These are phyloP conservation scores for Drosophila lacteicornis DNA, from an alignment of 1,140 invertebrate species.

Conservation along the genomic window DNA sequence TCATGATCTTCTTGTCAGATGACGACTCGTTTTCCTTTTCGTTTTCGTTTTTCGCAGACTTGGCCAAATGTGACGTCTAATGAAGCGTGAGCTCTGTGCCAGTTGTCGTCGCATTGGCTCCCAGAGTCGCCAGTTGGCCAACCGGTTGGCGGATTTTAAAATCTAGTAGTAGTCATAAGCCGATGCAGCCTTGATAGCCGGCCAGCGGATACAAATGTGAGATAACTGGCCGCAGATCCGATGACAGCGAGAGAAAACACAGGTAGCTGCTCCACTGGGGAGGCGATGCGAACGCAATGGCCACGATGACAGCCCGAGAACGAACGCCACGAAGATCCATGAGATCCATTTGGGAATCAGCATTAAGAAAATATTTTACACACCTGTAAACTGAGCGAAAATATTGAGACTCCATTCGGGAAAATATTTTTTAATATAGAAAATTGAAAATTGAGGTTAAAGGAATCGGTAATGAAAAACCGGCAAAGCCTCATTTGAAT, in stretches of 20 bases:
- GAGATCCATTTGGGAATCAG: conserved; percentile 16
- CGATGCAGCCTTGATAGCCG: conserved; percentile 67
- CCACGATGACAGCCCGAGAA: conserved; percentile 50
- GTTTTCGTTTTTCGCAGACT: conserved; percentile 23
- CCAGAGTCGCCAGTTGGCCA: conserved; percentile 25
- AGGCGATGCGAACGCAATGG: conserved; percentile 29
- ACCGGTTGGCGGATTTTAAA: conserved; percentile 63
- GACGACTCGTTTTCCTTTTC: conserved; percentile 48
- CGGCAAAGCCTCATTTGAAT: too few species aligned
- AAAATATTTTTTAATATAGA: neutral
- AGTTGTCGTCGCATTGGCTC: conserved; percentile 43
- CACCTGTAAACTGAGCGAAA: conserved; percentile 4
- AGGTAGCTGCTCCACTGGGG: conserved; percentile 53
- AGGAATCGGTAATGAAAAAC: too few species aligned
- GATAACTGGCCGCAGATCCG: conserved; percentile 61
- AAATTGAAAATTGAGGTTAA: neutral
- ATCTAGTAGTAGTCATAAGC: conserved; percentile 60
- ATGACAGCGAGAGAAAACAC: conserved; percentile 66
- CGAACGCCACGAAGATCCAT: conserved; percentile 20
- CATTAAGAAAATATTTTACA: conserved; percentile 10
- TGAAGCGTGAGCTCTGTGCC: conserved; percentile 59
- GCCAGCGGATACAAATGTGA: conserved; percentile 62
- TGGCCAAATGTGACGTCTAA: conserved; percentile 62
- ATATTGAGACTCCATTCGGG: too few species aligned
- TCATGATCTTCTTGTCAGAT: conserved; percentile 53